phyloP scores from a whole-genome alignment of 2,888 invertebrate species.

The Phoenoteleia sp. region DNA sequence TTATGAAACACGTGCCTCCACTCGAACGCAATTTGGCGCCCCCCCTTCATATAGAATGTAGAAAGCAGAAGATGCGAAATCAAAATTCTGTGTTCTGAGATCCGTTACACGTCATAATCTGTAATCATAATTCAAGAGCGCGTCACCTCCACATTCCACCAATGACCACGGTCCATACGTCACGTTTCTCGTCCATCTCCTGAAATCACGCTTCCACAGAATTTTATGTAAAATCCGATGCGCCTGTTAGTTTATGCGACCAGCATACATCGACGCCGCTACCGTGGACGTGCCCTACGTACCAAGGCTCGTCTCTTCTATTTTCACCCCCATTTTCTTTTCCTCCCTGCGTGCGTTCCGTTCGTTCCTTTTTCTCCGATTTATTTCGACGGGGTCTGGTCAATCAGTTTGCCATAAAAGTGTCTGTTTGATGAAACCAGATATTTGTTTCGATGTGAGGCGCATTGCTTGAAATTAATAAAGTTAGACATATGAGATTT shows the following conservation, averaged over 20 bases:
- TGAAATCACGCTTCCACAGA: constrained; percentile 83
- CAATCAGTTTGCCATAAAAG: constrained; percentile 69
- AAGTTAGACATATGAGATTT: constrained; percentile 1
- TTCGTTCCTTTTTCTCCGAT: constrained; percentile 74
- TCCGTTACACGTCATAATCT: constrained; percentile 76
- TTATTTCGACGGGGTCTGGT: constrained; percentile 65
- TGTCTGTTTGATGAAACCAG: constrained; percentile 36
- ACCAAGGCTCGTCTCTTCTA: constrained; percentile 81
- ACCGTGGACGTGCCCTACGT: constrained; percentile 85
- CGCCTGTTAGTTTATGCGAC: constrained; percentile 86
- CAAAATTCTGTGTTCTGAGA: constrained; percentile 62
- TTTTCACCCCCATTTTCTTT: constrained; percentile 77
- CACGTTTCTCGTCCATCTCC: constrained; percentile 84
- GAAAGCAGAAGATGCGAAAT: constrained; percentile 65
- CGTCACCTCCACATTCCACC: constrained; percentile 75
- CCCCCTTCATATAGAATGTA: constrained; percentile 42
- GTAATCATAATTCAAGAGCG: constrained; percentile 83
- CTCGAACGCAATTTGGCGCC: constrained; percentile 62
- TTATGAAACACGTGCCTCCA: constrained; percentile 71
- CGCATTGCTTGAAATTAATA: constrained; percentile 41
- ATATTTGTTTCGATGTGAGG: constrained; percentile 28
- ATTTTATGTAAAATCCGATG: constrained; percentile 87
- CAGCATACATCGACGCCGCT: constrained; percentile 85
- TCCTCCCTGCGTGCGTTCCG: constrained; percentile 69
- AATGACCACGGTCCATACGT: constrained; percentile 81